Conservation (phyloP, 2,113 vertebrate species). For the Aspiorhynchus laticeps region DNA sequence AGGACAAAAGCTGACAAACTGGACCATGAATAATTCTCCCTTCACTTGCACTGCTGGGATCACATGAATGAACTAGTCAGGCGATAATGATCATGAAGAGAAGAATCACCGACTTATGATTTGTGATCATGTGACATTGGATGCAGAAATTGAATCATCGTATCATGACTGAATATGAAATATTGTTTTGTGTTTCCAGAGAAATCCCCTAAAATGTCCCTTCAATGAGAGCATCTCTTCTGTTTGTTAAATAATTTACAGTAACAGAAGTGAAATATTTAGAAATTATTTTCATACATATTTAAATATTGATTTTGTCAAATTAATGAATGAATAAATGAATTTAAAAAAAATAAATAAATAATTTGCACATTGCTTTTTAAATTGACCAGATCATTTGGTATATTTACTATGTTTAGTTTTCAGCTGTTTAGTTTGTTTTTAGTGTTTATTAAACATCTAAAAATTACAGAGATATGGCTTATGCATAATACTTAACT, state of each 20-base stretch:
- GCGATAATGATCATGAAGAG: not conserved
- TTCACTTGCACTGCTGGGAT: not conserved
- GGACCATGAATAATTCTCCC: conserved; percentile 55
- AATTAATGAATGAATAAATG: not conserved
- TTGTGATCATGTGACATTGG: conserved; percentile 18
- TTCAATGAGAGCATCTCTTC: not conserved
- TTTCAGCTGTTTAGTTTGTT: not conserved
- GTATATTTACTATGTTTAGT: not conserved
- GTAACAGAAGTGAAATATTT: not conserved
- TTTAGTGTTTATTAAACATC: not conserved
- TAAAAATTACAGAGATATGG: not conserved
- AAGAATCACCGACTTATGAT: conserved; percentile 23
- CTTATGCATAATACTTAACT: not conserved
- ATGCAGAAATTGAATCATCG: not conserved
- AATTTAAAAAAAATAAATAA: not conserved
- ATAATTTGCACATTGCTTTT: not conserved
- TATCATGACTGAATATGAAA: not conserved
- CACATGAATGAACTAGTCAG: conserved; percentile 8
- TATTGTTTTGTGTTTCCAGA: not conserved
- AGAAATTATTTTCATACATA: not conserved
- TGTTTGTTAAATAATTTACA: not conserved
- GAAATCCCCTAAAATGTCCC: conserved; percentile 11
- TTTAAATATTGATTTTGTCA: not conserved
- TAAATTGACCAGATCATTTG: not conserved
- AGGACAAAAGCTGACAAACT: conserved; percentile 72